A percentile compares a stretch with the other conserved stretches of the same genome.
These are phyloP conservation scores for Mungos mungo DNA, from an alignment of 2,113 vertebrate genomes.

Conservation along the genomic window DNA sequence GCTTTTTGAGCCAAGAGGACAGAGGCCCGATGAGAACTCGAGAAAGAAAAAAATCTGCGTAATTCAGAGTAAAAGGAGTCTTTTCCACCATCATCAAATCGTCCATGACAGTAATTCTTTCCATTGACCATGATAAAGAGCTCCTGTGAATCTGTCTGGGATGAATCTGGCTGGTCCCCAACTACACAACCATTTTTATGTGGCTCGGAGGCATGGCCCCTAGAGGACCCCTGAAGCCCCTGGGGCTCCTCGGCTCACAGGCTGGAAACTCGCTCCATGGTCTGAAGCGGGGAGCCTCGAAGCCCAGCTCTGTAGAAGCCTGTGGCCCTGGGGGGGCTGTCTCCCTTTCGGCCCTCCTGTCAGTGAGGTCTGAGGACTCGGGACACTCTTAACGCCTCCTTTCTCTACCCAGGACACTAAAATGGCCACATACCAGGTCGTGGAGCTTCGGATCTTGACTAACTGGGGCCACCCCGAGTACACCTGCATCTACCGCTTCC, in stretches of 20 bases:
- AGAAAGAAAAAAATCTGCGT: neutral
- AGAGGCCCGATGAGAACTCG: neutral
- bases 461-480: slow-evolving; percentile 98
- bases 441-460: slow-evolving; percentile 91
- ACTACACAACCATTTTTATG: neutral
- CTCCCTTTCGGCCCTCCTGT: neutral
- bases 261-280: neutral
- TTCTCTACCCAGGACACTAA: slow-evolving; percentile 71
- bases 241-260: neutral
- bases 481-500: slow-evolving; percentile 97
- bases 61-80: neutral
- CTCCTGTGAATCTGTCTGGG: neutral
- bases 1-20: neutral
- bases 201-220: neutral
- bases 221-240: neutral
- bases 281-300: neutral
- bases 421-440: slow-evolving; percentile 79
- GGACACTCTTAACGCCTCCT: neutral
- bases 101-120: neutral
- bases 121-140: too few species aligned
- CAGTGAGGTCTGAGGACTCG: neutral
- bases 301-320: neutral
- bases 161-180: neutral
- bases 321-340: neutral
- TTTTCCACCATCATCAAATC: neutral